These are phyloP conservation scores for Glyphotaelius pellucidus DNA, from an alignment of 2,888 invertebrate species.

Conservation along the genomic window DNA sequence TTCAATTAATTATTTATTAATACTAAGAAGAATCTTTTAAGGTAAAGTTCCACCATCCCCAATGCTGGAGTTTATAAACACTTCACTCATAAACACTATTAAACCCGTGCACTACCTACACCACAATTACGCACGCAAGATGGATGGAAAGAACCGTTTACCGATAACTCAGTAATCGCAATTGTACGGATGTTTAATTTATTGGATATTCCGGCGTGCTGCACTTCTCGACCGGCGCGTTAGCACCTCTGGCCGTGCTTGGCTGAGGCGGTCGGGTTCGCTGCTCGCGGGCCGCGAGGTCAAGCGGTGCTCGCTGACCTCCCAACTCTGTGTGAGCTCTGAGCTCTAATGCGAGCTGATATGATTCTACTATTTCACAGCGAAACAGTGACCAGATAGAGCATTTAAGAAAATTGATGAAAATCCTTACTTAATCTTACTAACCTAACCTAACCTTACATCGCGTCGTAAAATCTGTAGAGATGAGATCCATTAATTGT, in stretches of 20 bases:
- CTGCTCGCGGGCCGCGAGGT: background rate
- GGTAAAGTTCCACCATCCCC: background rate
- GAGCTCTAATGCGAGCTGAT: background rate
- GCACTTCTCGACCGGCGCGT: background rate
- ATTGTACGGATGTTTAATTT: background rate
- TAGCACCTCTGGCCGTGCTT: background rate
- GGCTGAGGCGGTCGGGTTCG: background rate
- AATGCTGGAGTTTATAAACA: background rate
- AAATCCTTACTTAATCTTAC: too few relatives aligned
- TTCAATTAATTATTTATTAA: too few relatives aligned
- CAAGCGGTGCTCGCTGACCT: background rate
- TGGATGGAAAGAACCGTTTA: background rate
- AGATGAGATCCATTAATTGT: too few relatives aligned
- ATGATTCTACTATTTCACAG: background rate
- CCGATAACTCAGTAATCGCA: background rate
- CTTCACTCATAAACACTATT: background rate
- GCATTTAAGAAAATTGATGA: too few relatives aligned
- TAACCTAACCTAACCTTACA: too few relatives aligned
- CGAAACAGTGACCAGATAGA: too few relatives aligned
- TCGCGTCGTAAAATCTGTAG: too few relatives aligned
- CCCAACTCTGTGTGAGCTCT: background rate
- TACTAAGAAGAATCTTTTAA: too few relatives aligned
- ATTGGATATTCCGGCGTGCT: background rate
- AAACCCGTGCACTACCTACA: background rate
- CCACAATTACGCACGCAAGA: background rate